A percentile compares a stretch with the other conserved stretches of the same genome.
phyloP scores from a whole-genome alignment of 2,113 vertebrate genomes.

The Platycercus adscitus region DNA sequence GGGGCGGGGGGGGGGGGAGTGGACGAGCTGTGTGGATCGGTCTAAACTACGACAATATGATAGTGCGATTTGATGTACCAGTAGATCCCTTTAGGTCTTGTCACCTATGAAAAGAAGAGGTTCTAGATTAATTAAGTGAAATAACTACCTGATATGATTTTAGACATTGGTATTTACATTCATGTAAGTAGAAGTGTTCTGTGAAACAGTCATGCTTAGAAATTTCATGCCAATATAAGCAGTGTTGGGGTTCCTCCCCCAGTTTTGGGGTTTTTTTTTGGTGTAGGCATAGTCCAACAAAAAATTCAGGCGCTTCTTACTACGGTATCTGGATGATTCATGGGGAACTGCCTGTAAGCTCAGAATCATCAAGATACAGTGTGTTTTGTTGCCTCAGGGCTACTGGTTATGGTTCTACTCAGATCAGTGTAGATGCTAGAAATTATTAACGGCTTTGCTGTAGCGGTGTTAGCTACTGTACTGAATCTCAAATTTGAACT shows the following conservation, averaged over 20 bases:
- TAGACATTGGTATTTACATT: neutral
- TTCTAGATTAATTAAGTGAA: neutral
- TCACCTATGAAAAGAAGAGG: neutral
- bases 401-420: neutral
- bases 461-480: neutral
- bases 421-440: slow-evolving; percentile 19
- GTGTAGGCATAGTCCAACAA: neutral
- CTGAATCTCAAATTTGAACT: slow-evolving; percentile 11
- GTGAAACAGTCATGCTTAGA: rapidly evolving
- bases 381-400: slow-evolving; percentile 36
- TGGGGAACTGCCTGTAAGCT: neutral
- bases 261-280: neutral
- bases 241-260: rapidly evolving
- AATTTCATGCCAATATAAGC: neutral
- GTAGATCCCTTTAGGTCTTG: neutral
- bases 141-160: neutral
- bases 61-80: neutral
- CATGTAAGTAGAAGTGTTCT: neutral
- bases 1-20: too few relatives aligned
- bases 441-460: slow-evolving; percentile 21
- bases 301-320: neutral
- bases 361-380: neutral
- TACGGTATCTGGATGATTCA: neutral
- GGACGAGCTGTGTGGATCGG: too few relatives aligned
- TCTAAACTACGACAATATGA: too few relatives aligned